Conservation (phyloP, 2,888 invertebrate genomes). For the Cephus nigrinus region DNA sequence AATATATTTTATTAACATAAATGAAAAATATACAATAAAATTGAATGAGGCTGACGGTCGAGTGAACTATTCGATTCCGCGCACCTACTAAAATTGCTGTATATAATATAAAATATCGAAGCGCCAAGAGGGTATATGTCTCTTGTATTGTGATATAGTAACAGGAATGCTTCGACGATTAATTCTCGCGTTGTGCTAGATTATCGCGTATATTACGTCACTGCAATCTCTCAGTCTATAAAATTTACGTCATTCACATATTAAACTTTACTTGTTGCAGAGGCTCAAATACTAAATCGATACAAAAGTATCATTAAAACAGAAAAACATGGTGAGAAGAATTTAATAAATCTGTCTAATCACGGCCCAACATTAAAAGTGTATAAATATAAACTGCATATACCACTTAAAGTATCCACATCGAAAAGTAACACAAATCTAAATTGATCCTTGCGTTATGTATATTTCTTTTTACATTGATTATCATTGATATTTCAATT, state of each 20-base stretch:
- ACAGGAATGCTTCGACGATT: not conserved
- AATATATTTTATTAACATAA: conserved; percentile 43
- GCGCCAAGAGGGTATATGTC: not conserved
- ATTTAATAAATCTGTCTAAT: not conserved
- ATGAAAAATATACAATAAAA: conserved; percentile 24
- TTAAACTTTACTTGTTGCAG: not conserved
- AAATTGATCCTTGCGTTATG: not conserved
- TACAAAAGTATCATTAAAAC: not conserved
- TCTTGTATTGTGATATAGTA: not conserved
- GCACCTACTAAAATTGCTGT: not conserved
- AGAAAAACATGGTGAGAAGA: not conserved
- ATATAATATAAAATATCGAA: not conserved
- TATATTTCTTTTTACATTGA: not conserved
- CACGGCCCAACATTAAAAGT: not conserved
- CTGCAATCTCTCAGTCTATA: not conserved
- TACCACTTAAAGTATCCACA: not conserved
- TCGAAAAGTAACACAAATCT: not conserved
- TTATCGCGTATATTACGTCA: not conserved
- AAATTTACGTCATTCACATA: not conserved
- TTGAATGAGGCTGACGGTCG: conserved; percentile 4
- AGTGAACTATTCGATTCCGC: not conserved
- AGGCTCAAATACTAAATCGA: not conserved
- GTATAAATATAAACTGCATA: not conserved
- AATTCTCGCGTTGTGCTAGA: not conserved
- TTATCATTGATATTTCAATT: not conserved